Evolutionary conservation across 1,140 invertebrate genomes (phyloP), one percentile per base, ranked within the genome.

Genomic region (Nephotettix cincticeps): DNA sequence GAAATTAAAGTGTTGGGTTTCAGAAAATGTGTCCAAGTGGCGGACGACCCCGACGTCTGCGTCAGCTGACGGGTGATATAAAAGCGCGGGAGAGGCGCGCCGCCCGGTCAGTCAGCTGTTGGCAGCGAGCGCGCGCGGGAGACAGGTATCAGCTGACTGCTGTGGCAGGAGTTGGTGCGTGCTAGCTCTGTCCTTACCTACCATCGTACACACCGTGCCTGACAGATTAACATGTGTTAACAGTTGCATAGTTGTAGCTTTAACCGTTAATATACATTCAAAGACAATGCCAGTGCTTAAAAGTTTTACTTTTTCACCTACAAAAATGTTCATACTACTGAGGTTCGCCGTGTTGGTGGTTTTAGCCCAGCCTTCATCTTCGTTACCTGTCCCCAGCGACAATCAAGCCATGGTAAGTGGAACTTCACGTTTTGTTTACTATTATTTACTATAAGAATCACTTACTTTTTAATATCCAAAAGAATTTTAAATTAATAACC

Each of bases 361-460:
- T 45, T 1, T 67, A 1, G 11, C 45, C 9, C 1, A 17, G 19
- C 11, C 64, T 19, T 21, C 40, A 17, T 11, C 6, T 36, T 14
- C 56, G 14, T 3, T 21, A 9, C 25, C 56, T 1, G 27, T 61
- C 13, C 25, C 13, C 23, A 61, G 21, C 14, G 64, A 67, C 1
- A 67, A 43, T 11, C 32, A 67, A 63, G 61, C 43, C n/a, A 54
- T 73, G 58, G 70, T 65, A 40, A 71, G 74, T 68, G n/a, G n/a
- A n/a, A n/a, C n/a, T n/a, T n/a, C n/a, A n/a, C n/a, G n/a, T n/a
- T n/a, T n/a, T n/a, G n/a, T n/a, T n/a, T n/a, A n/a, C n/a, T n/a
- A n/a, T n/a, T n/a, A n/a, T n/a, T n/a, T n/a, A n/a, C n/a, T n/a
- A n/a, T n/a, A n/a, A n/a, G n/a, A n/a, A n/a, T n/a, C n/a, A n/a